Evolutionary conservation across 2,113 vertebrate species (phyloP).

Genomic region (Chloroceryle aenea): DNA sequence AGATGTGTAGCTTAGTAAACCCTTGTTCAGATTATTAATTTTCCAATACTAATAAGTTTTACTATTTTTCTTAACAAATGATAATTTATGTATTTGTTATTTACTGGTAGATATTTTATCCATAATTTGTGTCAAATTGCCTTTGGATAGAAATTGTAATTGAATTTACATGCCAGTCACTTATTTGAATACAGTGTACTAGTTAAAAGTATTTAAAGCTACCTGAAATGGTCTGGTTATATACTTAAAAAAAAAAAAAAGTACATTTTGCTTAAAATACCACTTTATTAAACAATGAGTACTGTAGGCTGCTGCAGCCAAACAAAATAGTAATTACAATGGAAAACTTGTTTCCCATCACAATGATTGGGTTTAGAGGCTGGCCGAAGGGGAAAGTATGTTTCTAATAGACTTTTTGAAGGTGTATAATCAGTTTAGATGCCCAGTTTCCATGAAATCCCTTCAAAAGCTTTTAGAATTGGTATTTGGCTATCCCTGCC

Average conservation of each 20-base stretch:
- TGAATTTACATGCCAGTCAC: neutral
- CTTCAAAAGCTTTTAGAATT: conserved; percentile 43
- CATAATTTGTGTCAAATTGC: neutral
- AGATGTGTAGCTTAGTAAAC: neutral
- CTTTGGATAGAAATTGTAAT: neutral
- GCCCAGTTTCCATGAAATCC: conserved; percentile 3
- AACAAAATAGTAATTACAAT: neutral
- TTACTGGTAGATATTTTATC: neutral
- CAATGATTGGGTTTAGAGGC: neutral
- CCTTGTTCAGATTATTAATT: neutral
- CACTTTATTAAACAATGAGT: neutral
- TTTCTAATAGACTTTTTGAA: conserved; percentile 50
- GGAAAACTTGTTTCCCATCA: neutral
- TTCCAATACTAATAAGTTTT: neutral
- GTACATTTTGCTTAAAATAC: neutral
- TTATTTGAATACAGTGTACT: neutral
- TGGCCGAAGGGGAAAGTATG: conserved; percentile 2
- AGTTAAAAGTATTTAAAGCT: neutral
- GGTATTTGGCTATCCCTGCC: neutral
- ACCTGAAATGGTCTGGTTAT: neutral
- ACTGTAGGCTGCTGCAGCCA: neutral
- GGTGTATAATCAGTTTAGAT: conserved; percentile 39
- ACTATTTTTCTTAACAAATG: neutral
- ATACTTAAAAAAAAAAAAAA: neutral
- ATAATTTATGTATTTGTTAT: neutral